Base-by-base conservation (phyloP, 2,797 vertebrate genomes). In the Florisuga fusca region DNA sequence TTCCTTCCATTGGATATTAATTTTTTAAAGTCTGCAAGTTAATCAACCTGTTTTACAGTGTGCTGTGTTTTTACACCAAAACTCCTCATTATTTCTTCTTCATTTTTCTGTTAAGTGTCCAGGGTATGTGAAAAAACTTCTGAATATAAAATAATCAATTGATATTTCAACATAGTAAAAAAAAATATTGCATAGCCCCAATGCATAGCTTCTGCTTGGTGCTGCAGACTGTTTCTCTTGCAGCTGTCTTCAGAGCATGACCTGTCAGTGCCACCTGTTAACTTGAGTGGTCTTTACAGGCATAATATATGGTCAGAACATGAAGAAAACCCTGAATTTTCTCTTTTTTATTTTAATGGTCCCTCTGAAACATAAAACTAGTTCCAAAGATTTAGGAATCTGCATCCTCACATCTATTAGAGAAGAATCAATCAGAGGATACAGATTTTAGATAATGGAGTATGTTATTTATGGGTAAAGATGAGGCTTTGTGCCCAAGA, bases 21-120 rank as follows among this genome's bases (percentile, higher is more conserved):
- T 93, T 96, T 95, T 97, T 95, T 95, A 45, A 93, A 96, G 61
- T 87, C 87, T 95, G 59, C 66, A 87, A 96, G 87, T 96, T 96
- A 97, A 96, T 96, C 94, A 96, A 87, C 79, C 51, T 93, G 53
- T 57, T 95, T 96, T 96, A 96, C 63, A 57, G 53, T 51, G 68
- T 94, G 87, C 94, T 92, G 83, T 95, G 93, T 96, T 96, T 95
- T 94, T 95, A 95, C 63, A 96, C 89, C 84, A 94, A 96, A 96
- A 94, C 55, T 81, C 78, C 50, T 91, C 76, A 79, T 90, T 95
- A 94, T 96, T 97, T 95, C 91, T 91, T 84, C 95, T 94, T 94
- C 95, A 94, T 91, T 93, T 95, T 96, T 94, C 79, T 93, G 68
- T 85, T 91, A 84, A 94, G 75, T 91, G 76, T 93, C 78, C 94